These are phyloP conservation scores for Ericerus pela DNA, from an alignment of 1,140 invertebrate genomes.

Conservation along the genomic window DNA sequence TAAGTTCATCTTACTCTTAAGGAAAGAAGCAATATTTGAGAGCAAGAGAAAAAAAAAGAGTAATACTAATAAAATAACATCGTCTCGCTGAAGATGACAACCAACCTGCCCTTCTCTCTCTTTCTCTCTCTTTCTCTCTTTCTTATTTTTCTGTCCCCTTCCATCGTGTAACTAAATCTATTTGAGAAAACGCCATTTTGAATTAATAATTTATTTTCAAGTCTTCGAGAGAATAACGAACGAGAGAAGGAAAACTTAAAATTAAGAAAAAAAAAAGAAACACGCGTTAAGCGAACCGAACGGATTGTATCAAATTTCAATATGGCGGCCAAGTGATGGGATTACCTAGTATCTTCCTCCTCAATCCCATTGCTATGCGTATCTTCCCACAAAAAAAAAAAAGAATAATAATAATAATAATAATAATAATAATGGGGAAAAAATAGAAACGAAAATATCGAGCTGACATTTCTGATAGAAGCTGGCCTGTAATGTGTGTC, in stretches of 20 bases:
- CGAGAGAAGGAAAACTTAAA: not conserved
- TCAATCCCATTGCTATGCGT: too few species aligned
- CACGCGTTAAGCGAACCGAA: constrained; percentile 11
- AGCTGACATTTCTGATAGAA: constrained; percentile 6
- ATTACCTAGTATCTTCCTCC: too few species aligned
- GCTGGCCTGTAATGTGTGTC: constrained; percentile 4
- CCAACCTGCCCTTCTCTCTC: not conserved
- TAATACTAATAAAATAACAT: not conserved
- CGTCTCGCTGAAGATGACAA: not conserved
- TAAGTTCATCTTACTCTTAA: not conserved
- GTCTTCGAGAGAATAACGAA: not conserved
- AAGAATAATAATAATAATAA: too few species aligned
- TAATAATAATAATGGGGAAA: not conserved
- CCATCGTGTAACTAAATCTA: constrained; percentile 7
- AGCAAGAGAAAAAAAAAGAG: not conserved
- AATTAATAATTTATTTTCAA: not conserved
- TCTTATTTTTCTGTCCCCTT: not conserved
- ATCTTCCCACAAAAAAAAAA: constrained; percentile 2
- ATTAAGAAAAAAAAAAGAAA: constrained; percentile 10
- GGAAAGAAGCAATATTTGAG: not conserved
- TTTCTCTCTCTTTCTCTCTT: not conserved
- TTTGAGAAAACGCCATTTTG: constrained; percentile 5
- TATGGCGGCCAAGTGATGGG: constrained; percentile 7
- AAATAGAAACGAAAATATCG: too few species aligned
- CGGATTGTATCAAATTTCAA: constrained; percentile 6